phyloP scores from a whole-genome alignment of 2,113 vertebrate species.

The Pogona vitticeps region DNA sequence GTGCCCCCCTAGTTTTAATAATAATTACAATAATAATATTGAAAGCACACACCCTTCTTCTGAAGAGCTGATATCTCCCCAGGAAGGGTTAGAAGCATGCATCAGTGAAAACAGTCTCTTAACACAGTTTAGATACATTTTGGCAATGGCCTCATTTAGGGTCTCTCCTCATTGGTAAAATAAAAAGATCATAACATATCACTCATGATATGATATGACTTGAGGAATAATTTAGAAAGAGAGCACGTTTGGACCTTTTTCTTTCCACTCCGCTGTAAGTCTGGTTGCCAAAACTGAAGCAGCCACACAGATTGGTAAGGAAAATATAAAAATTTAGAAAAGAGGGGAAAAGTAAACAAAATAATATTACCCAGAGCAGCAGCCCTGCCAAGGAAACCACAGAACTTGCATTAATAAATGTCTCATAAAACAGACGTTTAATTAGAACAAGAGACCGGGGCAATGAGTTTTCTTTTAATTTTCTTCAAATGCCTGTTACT shows the following conservation, averaged over 20 bases:
- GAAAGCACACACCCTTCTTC: no score
- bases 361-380: conserved; percentile 75
- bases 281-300: conserved; percentile 73
- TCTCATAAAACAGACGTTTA: conserved; percentile 76
- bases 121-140: background rate
- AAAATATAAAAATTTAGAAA: conserved; percentile 81
- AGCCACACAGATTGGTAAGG: conserved; percentile 78
- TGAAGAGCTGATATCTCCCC: no score
- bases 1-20: no score
- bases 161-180: background rate
- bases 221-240: background rate
- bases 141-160: background rate
- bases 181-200: background rate
- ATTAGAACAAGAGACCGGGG: conserved; percentile 74
- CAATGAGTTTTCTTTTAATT: conserved; percentile 73
- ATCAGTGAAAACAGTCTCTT: background rate
- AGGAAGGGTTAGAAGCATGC: no score
- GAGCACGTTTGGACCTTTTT: conserved; percentile 12
- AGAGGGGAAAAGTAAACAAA: conserved; percentile 77
- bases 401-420: conserved; percentile 72
- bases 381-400: conserved; percentile 74
- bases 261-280: conserved; percentile 57
- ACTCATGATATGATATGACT: background rate
- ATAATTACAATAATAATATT: no score
- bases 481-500: conserved; percentile 72